Percentiles rank a stretch among this genome's conserved stretches.
Evolutionary conservation across 2,113 vertebrate species (phyloP).

Genomic region (Trichomycterus rosablanca): DNA sequence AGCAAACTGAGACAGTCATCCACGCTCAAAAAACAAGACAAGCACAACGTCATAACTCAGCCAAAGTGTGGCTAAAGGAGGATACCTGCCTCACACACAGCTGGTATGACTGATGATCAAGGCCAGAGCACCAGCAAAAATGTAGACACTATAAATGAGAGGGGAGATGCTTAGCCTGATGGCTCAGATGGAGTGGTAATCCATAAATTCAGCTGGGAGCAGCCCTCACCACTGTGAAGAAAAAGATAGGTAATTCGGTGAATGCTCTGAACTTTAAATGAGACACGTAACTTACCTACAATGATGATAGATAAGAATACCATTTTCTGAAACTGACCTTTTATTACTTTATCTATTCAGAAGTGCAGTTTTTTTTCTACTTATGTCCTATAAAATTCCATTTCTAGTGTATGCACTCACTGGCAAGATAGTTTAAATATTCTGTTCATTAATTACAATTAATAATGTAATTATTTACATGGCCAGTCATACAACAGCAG

Average conservation of each 20-base stretch:
- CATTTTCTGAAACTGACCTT: too few relatives aligned
- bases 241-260: not conserved
- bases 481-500: too few relatives aligned
- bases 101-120: not conserved
- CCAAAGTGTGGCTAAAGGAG: not conserved
- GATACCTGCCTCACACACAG: not conserved
- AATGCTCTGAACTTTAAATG: not conserved
- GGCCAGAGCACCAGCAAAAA: not conserved
- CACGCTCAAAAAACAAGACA: slow-evolving; percentile 10
- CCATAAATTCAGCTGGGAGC: not conserved
- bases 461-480: too few relatives aligned
- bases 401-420: too few relatives aligned
- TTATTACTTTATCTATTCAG: too few relatives aligned
- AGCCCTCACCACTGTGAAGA: not conserved
- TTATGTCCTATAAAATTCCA: too few relatives aligned
- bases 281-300: too few relatives aligned
- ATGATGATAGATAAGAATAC: not conserved
- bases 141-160: not conserved
- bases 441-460: too few relatives aligned
- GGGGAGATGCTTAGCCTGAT: not conserved
- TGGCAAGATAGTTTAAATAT: too few relatives aligned
- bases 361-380: too few relatives aligned
- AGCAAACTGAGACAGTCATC: slow-evolving; percentile 7
- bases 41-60: slow-evolving; percentile 15
- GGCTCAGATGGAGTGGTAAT: not conserved